phyloP scores from a whole-genome alignment of 2,888 invertebrate genomes.

The Zele albiditarsus region DNA sequence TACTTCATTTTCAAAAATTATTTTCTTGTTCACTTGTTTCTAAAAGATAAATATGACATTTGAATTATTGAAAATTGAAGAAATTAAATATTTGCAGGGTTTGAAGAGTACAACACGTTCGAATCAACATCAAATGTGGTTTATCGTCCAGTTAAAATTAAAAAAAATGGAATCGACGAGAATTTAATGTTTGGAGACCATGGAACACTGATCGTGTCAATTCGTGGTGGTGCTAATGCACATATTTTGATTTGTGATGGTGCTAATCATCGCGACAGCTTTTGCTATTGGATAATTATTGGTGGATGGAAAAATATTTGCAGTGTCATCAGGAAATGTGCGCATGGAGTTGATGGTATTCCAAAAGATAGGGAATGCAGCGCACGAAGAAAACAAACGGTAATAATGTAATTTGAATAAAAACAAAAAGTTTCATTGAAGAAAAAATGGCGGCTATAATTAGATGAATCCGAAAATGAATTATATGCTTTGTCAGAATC shows the following conservation, averaged over 20 bases:
- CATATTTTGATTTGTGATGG: constrained; percentile 62
- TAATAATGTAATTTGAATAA: not conserved
- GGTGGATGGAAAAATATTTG: constrained; percentile 55
- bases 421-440: not conserved
- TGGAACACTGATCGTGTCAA: constrained; percentile 51
- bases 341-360: constrained; percentile 31
- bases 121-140: not conserved
- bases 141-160: not conserved
- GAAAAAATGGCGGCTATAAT: not conserved
- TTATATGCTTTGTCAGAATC: constrained; percentile 42
- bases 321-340: constrained; percentile 60
- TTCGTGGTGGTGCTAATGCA: constrained; percentile 54
- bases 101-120: constrained; percentile 15
- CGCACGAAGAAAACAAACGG: constrained; percentile 1
- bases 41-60: too few relatives aligned
- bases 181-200: not conserved
- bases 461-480: not conserved
- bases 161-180: not conserved
- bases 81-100: constrained; percentile 20
- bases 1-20: too few relatives aligned
- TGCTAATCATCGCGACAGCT: constrained; percentile 8
- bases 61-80: not conserved
- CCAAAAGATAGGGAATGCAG: constrained; percentile 23
- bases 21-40: too few relatives aligned
- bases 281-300: constrained; percentile 65